These are phyloP conservation scores for Urocynchramus pylzowi DNA, from an alignment of 2,113 vertebrate species.

Conservation along the genomic window DNA sequence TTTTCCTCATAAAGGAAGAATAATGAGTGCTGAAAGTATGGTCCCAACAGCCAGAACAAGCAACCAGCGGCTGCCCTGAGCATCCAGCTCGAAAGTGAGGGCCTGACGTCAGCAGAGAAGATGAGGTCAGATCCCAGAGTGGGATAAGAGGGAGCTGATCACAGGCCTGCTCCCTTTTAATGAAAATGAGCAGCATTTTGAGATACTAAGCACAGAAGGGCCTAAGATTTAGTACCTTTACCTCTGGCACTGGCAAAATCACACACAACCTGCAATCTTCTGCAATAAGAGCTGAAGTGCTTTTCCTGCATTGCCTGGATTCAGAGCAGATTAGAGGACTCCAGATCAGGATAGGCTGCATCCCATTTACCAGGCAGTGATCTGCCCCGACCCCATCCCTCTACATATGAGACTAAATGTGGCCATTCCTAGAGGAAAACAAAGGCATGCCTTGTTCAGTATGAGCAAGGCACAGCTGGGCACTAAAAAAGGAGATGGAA, in stretches of 20 bases:
- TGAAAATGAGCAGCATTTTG: background rate
- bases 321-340: background rate
- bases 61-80: background rate
- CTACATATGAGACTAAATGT: rapidly evolving
- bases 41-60: background rate
- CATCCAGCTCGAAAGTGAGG: background rate
- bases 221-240: background rate
- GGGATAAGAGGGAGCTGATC: background rate
- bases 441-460: background rate
- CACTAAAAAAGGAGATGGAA: background rate
- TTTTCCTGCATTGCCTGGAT: background rate
- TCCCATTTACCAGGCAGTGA: background rate
- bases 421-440: background rate
- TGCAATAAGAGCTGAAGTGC: background rate
- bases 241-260: background rate
- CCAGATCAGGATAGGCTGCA: background rate
- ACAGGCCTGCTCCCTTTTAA: background rate
- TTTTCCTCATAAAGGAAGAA: background rate
- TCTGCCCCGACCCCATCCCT: background rate
- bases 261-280: background rate
- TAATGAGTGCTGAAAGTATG: background rate
- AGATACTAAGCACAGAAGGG: background rate
- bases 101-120: background rate
- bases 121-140: background rate
- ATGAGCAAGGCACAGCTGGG: background rate